Evolutionary conservation across 2,888 invertebrate species (phyloP), one percentile per base, ranked within the genome.

Genomic region (Epirrita christyi): DNA sequence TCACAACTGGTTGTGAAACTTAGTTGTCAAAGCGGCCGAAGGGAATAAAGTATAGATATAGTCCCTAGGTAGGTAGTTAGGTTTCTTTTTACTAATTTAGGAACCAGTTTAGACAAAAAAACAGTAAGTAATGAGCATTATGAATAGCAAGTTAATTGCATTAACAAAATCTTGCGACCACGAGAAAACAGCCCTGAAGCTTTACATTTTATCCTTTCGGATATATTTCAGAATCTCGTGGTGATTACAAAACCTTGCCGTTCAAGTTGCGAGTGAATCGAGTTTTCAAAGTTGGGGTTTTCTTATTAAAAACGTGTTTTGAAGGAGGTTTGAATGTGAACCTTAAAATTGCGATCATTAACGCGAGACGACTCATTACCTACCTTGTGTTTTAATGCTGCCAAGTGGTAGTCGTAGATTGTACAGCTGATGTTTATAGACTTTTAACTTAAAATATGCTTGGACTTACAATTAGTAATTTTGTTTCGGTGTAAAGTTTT

Each of bases 141-240:
- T n/a, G n/a, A n/a, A n/a, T n/a, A n/a, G n/a, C n/a, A n/a, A n/a
- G n/a, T n/a, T n/a, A n/a, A n/a, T n/a, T n/a, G n/a, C n/a, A n/a
- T n/a, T n/a, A n/a, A n/a, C n/a, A n/a, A n/a, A n/a, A n/a, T n/a
- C n/a, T n/a, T n/a, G n/a, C n/a, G n/a, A n/a, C n/a, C n/a, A n/a
- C n/a, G n/a, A n/a, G n/a, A n/a, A n/a, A n/a, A n/a, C n/a, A 50
- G 59, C 59, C 50, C 61, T 64, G 50, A 67, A 68, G 67, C 63
- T 64, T 50, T 64, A 66, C 62, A 63, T 58, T 67, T 64, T 60
- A 66, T 67, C 61, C 64, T 45, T 61, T 62, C 49, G 50, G 40
- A 68, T 65, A 61, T 53, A 70, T 67, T 63, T 60, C 66, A 58
- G 61, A 67, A 61, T 55, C 11, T 15, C 8, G 28, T 21, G 41